phyloP scores from a whole-genome alignment of 2,888 invertebrate species.

The Leucoma salicis region DNA sequence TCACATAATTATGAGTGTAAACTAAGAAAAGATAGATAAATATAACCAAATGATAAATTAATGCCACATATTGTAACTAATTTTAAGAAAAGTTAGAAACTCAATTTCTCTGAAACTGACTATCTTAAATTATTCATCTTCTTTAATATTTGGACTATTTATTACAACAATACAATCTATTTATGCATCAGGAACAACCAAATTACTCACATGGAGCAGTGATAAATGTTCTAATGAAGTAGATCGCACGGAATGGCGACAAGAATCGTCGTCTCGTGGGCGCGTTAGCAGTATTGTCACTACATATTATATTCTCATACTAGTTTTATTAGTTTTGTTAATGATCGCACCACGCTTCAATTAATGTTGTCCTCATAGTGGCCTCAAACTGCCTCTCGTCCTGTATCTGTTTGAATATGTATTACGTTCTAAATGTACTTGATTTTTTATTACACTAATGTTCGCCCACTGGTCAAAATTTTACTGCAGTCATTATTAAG shows the following conservation, averaged over 20 bases:
- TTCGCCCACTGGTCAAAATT: too few species aligned
- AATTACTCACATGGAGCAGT: conserved; percentile 27
- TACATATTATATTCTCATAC: conserved; percentile 39
- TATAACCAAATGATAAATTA: neutral
- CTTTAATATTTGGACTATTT: conserved; percentile 15
- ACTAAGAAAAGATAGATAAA: too few species aligned
- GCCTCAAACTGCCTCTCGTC: neutral
- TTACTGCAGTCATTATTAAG: too few species aligned
- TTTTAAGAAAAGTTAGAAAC: too few species aligned
- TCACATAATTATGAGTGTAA: too few species aligned
- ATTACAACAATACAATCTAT: conserved; percentile 56
- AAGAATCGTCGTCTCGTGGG: conserved; percentile 35
- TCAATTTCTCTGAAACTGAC: neutral
- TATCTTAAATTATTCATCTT: neutral
- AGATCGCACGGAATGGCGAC: conserved; percentile 43
- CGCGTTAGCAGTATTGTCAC: conserved; percentile 39
- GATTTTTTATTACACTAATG: too few species aligned
- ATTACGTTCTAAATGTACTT: too few species aligned
- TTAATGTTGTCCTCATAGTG: conserved; percentile 17
- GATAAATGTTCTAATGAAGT: conserved; percentile 48
- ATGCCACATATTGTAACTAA: neutral
- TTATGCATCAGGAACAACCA: conserved; percentile 55
- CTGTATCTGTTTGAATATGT: neutral
- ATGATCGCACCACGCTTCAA: conserved; percentile 25
- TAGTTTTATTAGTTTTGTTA: conserved; percentile 37